Evolutionary conservation across 2,113 vertebrate genomes (phyloP), one percentile per base, ranked within the genome.

Genomic region (Pelmatolapia mariae): DNA sequence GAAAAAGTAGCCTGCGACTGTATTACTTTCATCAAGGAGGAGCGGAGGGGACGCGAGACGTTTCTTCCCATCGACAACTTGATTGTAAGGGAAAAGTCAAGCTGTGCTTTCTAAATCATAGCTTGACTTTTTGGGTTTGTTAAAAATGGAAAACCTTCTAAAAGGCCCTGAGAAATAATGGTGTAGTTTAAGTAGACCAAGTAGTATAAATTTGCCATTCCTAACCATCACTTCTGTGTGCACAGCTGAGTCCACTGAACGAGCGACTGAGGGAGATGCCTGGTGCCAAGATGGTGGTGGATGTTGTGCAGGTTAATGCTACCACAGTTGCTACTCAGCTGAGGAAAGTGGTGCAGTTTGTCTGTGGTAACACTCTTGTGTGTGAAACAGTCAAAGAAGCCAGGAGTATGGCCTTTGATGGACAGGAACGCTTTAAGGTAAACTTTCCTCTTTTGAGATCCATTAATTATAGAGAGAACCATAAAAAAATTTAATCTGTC

Each of bases 51-150:
- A 24, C 98, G 97, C 3, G 99, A 99, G 96, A 99, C 96, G 3
- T 99, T 99, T 82, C 97, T 99, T 73, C 97, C 98, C 83, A 93
- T 99, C 16, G 97, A 99, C 95, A 98, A 98, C 91, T 96, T 99
- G 57, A 95, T 97, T 76, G 99, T 99, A 94, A 97, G 98, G 95
- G 22, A 1, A 56, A 59, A 76, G 0, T 66, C 33, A 66, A 36
- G 61, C 22, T 13, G 10, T 12, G 31, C 61, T 56, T 45, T 53
- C 43, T 33, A 29, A 56, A 22, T 3, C 18, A n/a, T 53, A 78
- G 3, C 43, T 76, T 31, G 19, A 10, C 16, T 8, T 79, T 54
- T 57, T 24, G 26, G 45, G 7, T 78, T 78, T 31, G 45, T 78
- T 78, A 52, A 52, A 52, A 50, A 19, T 78, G 45, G 45, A 52